Evolutionary conservation across 2,888 invertebrate species (phyloP).

Genomic region (Drosophila demipolita): DNA sequence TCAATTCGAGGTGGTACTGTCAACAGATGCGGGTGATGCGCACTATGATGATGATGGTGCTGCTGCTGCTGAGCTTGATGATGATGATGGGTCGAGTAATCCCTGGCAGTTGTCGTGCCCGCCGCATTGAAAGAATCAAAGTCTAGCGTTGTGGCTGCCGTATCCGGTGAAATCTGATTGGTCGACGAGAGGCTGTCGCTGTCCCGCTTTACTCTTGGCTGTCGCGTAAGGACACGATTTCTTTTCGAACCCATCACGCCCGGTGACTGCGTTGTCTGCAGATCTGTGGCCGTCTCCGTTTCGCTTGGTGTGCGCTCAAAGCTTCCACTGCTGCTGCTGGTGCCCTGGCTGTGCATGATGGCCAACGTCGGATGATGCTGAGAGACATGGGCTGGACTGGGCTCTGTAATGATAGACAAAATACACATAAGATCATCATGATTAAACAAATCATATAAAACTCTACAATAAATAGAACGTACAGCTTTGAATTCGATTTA

Average conservation of each 20-base stretch:
- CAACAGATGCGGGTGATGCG: constrained; percentile 82
- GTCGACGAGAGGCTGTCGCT: constrained; percentile 85
- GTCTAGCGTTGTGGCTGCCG: constrained; percentile 74
- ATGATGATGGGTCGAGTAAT: constrained; percentile 72
- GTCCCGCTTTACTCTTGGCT: constrained; percentile 89
- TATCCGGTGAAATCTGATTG: constrained; percentile 84
- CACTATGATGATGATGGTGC: constrained; percentile 56
- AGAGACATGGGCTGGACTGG: constrained; percentile 58
- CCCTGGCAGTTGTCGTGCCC: constrained; percentile 58
- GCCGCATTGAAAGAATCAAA: constrained; percentile 81
- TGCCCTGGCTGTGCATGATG: constrained; percentile 67
- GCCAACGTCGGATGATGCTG: constrained; percentile 54
- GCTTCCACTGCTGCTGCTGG: constrained; percentile 57
- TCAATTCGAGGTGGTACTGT: constrained; percentile 87
- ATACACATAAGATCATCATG: neutral
- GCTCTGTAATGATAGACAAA: constrained; percentile 52
- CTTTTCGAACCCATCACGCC: constrained; percentile 87
- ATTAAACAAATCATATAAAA: neutral
- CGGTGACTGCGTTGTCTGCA: constrained; percentile 48
- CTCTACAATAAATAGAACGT: neutral
- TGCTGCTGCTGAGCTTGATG: constrained; percentile 42
- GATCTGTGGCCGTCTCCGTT: constrained; percentile 43
- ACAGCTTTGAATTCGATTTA: neutral
- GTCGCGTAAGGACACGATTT: constrained; percentile 88
- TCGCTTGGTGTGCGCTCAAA: constrained; percentile 61